Conservation (phyloP, 2,888 invertebrate genomes). For the Deilephila porcellus region DNA sequence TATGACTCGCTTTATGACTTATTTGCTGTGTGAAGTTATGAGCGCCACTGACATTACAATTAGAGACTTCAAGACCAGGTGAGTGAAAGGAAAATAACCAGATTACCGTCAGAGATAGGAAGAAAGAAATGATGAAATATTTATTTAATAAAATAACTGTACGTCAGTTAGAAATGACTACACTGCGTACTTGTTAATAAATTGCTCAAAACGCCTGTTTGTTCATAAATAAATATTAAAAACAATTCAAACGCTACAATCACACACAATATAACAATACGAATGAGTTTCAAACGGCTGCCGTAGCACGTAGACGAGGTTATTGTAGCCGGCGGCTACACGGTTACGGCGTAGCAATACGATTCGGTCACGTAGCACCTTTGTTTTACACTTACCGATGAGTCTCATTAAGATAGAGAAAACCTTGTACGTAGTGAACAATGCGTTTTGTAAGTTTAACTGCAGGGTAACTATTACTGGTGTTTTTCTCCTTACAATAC, state of each 20-base stretch:
- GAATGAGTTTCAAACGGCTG: neutral
- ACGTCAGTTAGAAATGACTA: too few relatives aligned
- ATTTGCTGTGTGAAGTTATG: too few relatives aligned
- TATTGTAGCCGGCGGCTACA: slow-evolving; percentile 26
- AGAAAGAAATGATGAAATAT: too few relatives aligned
- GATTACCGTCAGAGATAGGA: too few relatives aligned
- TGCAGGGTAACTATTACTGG: too few relatives aligned
- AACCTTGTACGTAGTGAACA: neutral
- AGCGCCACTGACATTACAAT: too few relatives aligned
- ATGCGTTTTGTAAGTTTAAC: neutral
- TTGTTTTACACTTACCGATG: slow-evolving; percentile 16
- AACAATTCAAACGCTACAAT: neutral
- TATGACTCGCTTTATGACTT: too few relatives aligned
- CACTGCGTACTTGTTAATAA: too few relatives aligned
- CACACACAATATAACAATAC: neutral
- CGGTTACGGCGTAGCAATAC: slow-evolving; percentile 18
- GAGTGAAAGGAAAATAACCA: too few relatives aligned
- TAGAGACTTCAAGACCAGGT: too few relatives aligned
- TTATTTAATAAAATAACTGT: neutral
- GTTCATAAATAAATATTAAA: neutral
- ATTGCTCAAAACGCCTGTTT: neutral
- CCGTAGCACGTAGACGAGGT: slow-evolving; percentile 10
- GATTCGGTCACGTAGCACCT: slow-evolving; percentile 20
- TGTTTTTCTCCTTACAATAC: too few relatives aligned
- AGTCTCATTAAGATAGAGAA: neutral